Evolutionary conservation across 2,113 vertebrate genomes (phyloP), one percentile per base, ranked within the genome.

Genomic region (Pyxicephalus adspersus): DNA sequence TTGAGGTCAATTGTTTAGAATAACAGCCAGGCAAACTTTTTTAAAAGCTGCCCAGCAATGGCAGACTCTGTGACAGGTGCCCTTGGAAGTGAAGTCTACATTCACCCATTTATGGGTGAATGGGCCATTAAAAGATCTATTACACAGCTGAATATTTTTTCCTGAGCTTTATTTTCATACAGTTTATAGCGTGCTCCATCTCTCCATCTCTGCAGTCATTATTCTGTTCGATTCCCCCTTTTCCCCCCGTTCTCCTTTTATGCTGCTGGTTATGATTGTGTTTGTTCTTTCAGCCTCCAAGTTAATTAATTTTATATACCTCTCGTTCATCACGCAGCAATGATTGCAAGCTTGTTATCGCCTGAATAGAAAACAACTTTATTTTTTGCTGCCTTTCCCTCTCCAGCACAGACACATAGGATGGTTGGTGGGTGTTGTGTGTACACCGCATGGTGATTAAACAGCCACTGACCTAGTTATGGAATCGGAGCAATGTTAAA

Each of bases 381-480:
- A 20, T 0, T 45, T 15, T 26, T 63, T 45, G 11, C 38, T 13
- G 11, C 9, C 13, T 16, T 61, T 68, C 22, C 22, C 16, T 26
- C 66, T 18, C 16, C 25, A 5, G 0, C n/a, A 22, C 34, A 68
- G 7, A 38, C 64, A 3, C 20, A 2, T 3, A 28, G 23, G 38
- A 45, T 25, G 23, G 45, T 68, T 68, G 26, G 38, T 68, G 45
- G 50, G 67, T 26, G 54, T 34, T 73, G 51, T 55, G 61, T 72
- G 5, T 29, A 72, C 19, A 18, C 68, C 13, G 18, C 18, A 8
- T 54, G 51, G 51, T 55, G 25, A 72, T 55, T 55, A 72, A 17
- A 71, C 34, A 38, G 34, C 8, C 65, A 13, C 65, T 72, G 51
- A 72, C 51, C 68, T 72, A 72, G 51, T 55, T 55, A 29, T 16